Base-by-base conservation (phyloP, 2,113 vertebrate genomes). In the Anas platyrhynchos region DNA sequence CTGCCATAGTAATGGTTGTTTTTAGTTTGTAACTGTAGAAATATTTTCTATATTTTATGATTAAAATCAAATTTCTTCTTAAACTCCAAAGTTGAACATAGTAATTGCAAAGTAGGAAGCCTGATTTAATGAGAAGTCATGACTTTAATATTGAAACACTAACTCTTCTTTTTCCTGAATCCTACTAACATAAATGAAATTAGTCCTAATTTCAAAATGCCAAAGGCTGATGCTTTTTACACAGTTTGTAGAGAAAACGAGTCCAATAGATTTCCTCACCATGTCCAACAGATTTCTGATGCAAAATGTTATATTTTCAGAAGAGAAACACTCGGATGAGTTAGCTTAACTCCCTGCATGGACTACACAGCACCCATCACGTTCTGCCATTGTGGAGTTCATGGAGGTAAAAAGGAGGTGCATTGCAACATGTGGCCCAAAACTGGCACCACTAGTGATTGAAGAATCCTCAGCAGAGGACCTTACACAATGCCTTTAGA, bases 21-120 rank as follows among this genome's bases (percentile, higher is more conserved):
- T 50, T 41, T 36, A 50, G 65, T 43, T 22, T 58, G 44, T 17
- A 84, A 56, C 36, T 38, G 38, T 21, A 77, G 50, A 59, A 91
- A 75, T 86, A 86, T 91, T 95, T 95, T 67, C 90, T n/a, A 4
- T 75, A 36, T 86, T 93, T 96, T 88, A 54, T 81, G 5, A 90
- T 93, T 93, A 68, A 88, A 72, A 26, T 68, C 10, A 69, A 81
- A 50, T 93, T 89, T 81, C 34, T 83, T 65, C 59, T 55, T 66
- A 50, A 91, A 86, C 69, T 78, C 48, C 26, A 17, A 89, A 91
- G 58, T 31, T 89, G 56, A 86, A 75, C 25, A 65, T 86, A 59
- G 38, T 44, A 41, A 55, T 89, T 59, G 17, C 32, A 50, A 67
- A 59, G 44, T 12, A 62, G 27, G 27, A 84, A 83, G 6, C 5